Conservation (phyloP, 1,140 invertebrate genomes). For the Drosophila ambigua region DNA sequence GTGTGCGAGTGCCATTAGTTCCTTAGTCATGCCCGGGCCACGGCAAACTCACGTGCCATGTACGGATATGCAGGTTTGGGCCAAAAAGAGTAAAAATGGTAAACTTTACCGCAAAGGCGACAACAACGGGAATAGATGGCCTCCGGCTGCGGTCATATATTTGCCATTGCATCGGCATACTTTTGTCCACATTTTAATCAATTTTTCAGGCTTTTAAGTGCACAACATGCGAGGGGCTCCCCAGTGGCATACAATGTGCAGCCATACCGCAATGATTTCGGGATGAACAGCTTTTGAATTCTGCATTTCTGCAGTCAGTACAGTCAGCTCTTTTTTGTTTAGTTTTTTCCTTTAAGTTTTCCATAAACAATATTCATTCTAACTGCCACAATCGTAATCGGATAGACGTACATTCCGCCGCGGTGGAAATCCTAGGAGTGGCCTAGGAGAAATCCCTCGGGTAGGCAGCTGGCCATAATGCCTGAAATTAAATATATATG, state of each 20-base stretch:
- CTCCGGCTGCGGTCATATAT: conserved; percentile 53
- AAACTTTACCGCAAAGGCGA: conserved; percentile 70
- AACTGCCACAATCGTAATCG: background rate
- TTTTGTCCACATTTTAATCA: conserved; percentile 54
- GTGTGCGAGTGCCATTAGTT: conserved; percentile 68
- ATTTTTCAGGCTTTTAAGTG: conserved; percentile 49
- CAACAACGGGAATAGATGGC: conserved; percentile 43
- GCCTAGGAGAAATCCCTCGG: conserved; percentile 30
- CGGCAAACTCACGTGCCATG: conserved; percentile 71
- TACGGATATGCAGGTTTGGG: conserved; percentile 42
- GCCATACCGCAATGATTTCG: no score
- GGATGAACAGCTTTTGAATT: no score
- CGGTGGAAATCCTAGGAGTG: background rate
- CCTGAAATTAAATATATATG: conserved; percentile 46
- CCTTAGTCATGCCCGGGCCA: conserved; percentile 68
- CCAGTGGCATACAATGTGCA: background rate
- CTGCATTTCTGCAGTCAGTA: no score
- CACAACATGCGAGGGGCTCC: conserved; percentile 16
- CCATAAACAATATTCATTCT: background rate
- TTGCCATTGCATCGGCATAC: conserved; percentile 52
- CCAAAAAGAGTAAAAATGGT: conserved; percentile 24
- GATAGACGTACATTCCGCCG: background rate
- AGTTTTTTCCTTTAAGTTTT: no score
- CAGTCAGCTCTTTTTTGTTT: no score
- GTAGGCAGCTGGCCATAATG: conserved; percentile 27